Base-by-base conservation (phyloP, 1,140 invertebrate genomes). In the Scaptomyza graminum region DNA sequence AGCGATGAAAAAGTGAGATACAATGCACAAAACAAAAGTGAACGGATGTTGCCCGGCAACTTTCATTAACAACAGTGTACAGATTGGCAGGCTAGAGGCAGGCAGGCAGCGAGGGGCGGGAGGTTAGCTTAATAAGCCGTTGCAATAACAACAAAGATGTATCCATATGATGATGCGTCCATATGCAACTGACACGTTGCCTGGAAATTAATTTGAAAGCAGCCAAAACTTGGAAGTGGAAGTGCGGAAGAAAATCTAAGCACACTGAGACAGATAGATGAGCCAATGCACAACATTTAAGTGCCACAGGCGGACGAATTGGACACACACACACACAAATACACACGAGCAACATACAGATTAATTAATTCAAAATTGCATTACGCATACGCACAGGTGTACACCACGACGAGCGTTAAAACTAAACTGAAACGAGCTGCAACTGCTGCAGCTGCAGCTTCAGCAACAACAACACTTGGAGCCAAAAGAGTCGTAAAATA, bases 331-430 rank as follows among this genome's bases (percentile, higher is more conserved):
- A 46, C 54, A 55, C 59, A 72, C 31, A 8, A 51, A 43, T 37
- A 60, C 62, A 46, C 73, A 73, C 25, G 55, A 50, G 49, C 31
- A 60, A 60, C 65, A 69, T 70, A 72, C 82, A 87, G n/a, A n/a
- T 87, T 87, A 87, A 87, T 87, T 87, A 87, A 87, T 87, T 73
- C 82, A 87, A 79, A 88, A 87, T 88, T 82, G 79, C 62, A 88
- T 87, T 87, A 82, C 82, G 83, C 83, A 88, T 82, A 88, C 79
- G 82, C 83, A 87, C 82, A 87, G 83, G 78, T 87, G 82, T 82
- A 66, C 82, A 44, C 28, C 49, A 31, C 28, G 5, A 25, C 25
- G 7, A 31, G 28, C 28, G 7, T 31, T 31, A 7, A 56, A 74
- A 56, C 51, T 69, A 69, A 68, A 61, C 70, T 50, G 34, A 43